A percentile compares a stretch with the other conserved stretches of the same genome.
These are phyloP conservation scores for Malurus melanocephalus DNA, from an alignment of 2,113 vertebrate species.

Conservation along the genomic window DNA sequence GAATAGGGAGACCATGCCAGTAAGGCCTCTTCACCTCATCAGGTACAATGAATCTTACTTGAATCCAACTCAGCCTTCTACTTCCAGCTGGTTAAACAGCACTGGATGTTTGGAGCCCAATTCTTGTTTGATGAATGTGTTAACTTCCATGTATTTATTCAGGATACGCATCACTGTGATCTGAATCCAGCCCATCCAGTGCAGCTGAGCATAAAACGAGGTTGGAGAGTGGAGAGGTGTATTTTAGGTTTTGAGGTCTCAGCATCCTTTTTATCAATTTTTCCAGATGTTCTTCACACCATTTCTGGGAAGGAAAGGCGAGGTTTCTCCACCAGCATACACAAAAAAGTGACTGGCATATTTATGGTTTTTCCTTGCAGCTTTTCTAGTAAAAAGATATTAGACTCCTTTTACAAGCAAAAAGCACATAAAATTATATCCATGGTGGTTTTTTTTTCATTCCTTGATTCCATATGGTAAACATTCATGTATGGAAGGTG, in stretches of 20 bases:
- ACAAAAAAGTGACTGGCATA: slow-evolving; percentile 57
- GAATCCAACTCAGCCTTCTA: not conserved
- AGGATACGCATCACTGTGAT: not conserved
- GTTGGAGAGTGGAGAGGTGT: not conserved
- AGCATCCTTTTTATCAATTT: slow-evolving; percentile 45
- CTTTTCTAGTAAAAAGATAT: slow-evolving; percentile 61
- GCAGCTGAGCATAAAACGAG: not conserved
- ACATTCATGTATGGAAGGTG: not conserved
- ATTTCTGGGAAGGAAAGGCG: slow-evolving; percentile 27
- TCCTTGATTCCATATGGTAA: slow-evolving; percentile 51
- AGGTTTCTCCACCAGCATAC: slow-evolving; percentile 24
- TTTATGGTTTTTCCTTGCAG: slow-evolving; percentile 54
- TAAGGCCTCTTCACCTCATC: not conserved
- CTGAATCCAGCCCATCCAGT: not conserved
- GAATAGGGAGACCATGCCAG: not conserved
- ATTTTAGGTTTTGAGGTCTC: slow-evolving; percentile 18
- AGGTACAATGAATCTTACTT: not conserved
- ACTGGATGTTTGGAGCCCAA: not conserved
- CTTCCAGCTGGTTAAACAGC: not conserved
- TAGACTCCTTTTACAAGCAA: slow-evolving; percentile 48
- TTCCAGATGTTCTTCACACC: slow-evolving; percentile 59
- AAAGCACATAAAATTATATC: slow-evolving; percentile 33
- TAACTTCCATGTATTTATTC: not conserved
- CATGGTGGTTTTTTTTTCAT: not conserved
- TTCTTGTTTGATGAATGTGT: not conserved